These are phyloP conservation scores for Anguilla pacifica DNA, from an alignment of 2,797 vertebrate genomes.

Conservation along the genomic window DNA sequence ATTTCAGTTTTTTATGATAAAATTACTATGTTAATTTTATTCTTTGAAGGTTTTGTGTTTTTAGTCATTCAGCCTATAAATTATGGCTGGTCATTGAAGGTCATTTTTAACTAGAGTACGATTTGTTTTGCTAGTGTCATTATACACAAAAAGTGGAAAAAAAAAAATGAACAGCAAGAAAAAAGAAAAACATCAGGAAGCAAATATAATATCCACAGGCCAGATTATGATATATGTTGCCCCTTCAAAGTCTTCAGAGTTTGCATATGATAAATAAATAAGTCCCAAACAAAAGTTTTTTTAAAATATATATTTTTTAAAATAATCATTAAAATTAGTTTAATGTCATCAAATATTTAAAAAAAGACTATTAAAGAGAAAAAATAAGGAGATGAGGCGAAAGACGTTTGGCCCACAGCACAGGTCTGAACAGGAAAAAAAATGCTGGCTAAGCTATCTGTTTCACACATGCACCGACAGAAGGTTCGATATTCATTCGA, in stretches of 20 bases:
- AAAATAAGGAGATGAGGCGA: constrained; percentile 59
- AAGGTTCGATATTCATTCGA: constrained; percentile 99
- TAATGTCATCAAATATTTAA: background rate
- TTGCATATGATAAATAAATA: background rate
- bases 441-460: constrained; percentile 98
- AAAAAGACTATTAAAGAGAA: constrained; percentile 8
- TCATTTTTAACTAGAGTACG: background rate
- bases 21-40: background rate
- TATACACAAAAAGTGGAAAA: background rate
- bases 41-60: background rate
- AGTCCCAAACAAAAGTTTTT: constrained; percentile 17
- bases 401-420: constrained; percentile 76
- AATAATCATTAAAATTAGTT: constrained; percentile 12
- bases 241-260: constrained; percentile 1
- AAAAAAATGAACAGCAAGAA: background rate
- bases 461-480: constrained; percentile 98
- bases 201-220: background rate
- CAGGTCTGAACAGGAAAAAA: constrained; percentile 76
- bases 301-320: background rate
- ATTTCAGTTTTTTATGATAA: background rate
- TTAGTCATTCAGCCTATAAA: background rate
- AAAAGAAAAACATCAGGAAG: background rate
- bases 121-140: background rate
- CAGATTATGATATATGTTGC: background rate
- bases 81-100: background rate